phyloP scores from a whole-genome alignment of 2,888 invertebrate genomes.

The Scelioninae gen. 1 region DNA sequence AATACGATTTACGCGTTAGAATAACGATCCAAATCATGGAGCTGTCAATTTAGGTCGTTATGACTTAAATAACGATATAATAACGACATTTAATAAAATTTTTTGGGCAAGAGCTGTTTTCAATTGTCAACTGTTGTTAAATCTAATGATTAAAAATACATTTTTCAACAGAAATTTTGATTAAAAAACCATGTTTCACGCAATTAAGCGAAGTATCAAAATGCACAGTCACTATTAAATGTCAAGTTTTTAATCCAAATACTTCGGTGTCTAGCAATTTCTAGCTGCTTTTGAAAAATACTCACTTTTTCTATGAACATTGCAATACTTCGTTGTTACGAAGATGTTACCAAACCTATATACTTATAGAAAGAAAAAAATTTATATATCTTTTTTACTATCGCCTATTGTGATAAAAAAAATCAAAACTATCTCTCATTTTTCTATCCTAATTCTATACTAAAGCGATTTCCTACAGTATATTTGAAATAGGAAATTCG shows the following conservation, averaged over 20 bases:
- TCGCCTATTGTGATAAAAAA: slow-evolving; percentile 53
- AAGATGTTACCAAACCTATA: slow-evolving; percentile 20
- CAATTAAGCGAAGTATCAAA: background rate
- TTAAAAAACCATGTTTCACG: background rate
- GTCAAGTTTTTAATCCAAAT: background rate
- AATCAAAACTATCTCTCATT: slow-evolving; percentile 48
- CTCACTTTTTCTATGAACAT: slow-evolving; percentile 46
- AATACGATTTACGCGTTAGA: too few relatives aligned
- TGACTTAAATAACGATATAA: too few relatives aligned
- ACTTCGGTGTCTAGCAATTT: background rate
- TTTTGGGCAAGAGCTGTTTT: too few relatives aligned
- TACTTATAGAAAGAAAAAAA: slow-evolving; percentile 20
- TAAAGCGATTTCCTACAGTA: slow-evolving; percentile 17
- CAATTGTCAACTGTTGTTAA: too few relatives aligned
- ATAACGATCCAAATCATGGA: too few relatives aligned
- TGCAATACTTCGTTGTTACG: slow-evolving; percentile 32
- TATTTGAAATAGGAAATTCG: slow-evolving; percentile 7
- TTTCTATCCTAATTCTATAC: slow-evolving; percentile 32
- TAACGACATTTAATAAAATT: too few relatives aligned
- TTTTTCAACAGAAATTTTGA: background rate
- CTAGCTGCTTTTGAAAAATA: slow-evolving; percentile 6
- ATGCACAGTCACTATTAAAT: background rate
- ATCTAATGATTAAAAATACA: background rate
- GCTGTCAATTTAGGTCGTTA: too few relatives aligned
- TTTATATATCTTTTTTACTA: slow-evolving; percentile 60